Base-by-base conservation (phyloP, 2,888 invertebrate species). In the Acrobeloides nanus region DNA sequence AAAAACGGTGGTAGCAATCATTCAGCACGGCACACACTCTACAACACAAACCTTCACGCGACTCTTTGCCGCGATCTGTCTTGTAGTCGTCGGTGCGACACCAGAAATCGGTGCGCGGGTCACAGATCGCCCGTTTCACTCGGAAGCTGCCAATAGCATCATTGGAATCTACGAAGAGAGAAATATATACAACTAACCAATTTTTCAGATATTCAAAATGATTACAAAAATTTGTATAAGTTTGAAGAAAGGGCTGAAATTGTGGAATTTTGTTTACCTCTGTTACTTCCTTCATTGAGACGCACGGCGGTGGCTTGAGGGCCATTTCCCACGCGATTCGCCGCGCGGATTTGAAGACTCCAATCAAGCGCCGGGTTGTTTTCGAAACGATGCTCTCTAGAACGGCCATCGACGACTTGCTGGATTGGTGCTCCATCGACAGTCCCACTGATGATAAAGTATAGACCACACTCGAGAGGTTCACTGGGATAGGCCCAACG, bases 91-190 rank as follows among this genome's bases (percentile, higher is more conserved):
- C 48, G 38, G 25, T 39, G 21, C n/a, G n/a, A n/a, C 69, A 69
- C 70, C 70, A 70, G 55, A 70, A 71, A 54, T 70, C 70, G 31
- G 63, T 69, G 41, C 67, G 55, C 32, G 70, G 70, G 53, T 70
- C 70, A 44, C 70, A 70, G 41, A 68, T 52, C 18, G 39, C 27
- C 39, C 69, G 66, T 44, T 61, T 57, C 46, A 46, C 42, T 40
- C 68, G 68, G 23, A 29, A n/a, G 40, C 25, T 17, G 29, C 12
- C n/a, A n/a, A 17, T 18, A 35, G 27, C 17, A 15, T 41, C 26
- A 33, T 34, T 37, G 12, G 7, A n/a, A 39, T 24, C 15, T 38
- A 37, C 34, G 25, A 55, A 24, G 37, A 51, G 23, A 44, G 27
- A 41, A 17, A 51, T 34, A 15, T n/a, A 37, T 12, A 24, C 12